Conservation (phyloP, 2,797 vertebrate genomes). For the Parotocinclus haroldoi region DNA sequence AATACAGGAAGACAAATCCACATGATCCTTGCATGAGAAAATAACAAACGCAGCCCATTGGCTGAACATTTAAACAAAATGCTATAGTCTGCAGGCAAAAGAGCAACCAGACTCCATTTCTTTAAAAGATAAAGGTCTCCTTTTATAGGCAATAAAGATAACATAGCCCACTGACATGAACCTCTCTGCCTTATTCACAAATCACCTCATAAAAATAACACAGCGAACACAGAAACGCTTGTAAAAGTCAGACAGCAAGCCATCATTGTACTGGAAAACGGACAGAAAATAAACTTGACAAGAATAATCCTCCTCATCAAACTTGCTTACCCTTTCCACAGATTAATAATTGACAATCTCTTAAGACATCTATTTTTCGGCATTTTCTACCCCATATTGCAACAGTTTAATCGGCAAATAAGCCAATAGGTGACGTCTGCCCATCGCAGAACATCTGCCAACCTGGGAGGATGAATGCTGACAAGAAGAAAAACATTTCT, state of each 20-base stretch:
- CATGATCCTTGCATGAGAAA: background rate
- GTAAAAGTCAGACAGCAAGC: background rate
- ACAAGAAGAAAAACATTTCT: no score
- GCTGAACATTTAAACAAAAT: background rate
- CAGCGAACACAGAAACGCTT: background rate
- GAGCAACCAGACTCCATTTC: background rate
- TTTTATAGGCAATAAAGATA: constrained; percentile 2
- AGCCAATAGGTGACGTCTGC: no score
- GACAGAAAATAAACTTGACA: no score
- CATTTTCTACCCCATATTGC: no score
- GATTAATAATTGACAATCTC: no score
- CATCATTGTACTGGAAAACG: background rate
- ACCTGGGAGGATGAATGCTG: no score
- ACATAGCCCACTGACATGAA: background rate
- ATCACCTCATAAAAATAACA: background rate
- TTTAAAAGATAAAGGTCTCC: background rate
- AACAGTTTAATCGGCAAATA: no score
- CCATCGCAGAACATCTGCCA: no score
- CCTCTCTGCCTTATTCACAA: background rate
- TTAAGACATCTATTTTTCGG: no score
- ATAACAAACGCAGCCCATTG: background rate
- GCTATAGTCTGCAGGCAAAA: background rate
- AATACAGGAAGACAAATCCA: background rate
- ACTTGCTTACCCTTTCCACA: no score
- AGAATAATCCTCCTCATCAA: no score